Evolutionary conservation across 2,888 invertebrate species (phyloP).

Genomic region (Bombylius major): DNA sequence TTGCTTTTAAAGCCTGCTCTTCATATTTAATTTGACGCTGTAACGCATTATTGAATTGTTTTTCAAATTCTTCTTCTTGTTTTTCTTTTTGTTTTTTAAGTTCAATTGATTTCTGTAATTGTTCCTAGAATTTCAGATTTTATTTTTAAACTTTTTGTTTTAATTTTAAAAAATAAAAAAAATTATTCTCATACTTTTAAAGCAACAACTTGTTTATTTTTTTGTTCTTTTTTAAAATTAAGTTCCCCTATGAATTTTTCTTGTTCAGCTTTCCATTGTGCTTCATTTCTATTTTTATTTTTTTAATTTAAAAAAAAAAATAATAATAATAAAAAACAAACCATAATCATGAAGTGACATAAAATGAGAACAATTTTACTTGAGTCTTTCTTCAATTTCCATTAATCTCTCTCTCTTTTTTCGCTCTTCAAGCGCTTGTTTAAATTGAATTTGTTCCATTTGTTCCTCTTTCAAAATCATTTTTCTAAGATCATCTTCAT

Average conservation of each 20-base stretch:
- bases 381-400: slow-evolving; percentile 2
- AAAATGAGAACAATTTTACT: not conserved
- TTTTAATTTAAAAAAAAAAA: too few relatives aligned
- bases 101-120: slow-evolving; percentile 2
- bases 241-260: not conserved
- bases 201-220: not conserved
- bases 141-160: not conserved
- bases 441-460: not conserved
- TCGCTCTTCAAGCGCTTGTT: not conserved
- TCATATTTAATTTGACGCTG: slow-evolving; percentile 4
- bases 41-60: slow-evolving; percentile 4
- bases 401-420: not conserved
- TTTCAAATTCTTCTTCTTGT: slow-evolving; percentile 5
- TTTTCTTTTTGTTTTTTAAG: slow-evolving; percentile 1
- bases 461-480: not conserved
- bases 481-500: slow-evolving; percentile 1
- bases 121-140: not conserved
- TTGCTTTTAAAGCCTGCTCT: not conserved
- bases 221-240: slow-evolving; percentile 1
- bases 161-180: not conserved
- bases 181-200: not conserved
- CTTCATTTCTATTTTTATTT: slow-evolving; percentile 2
- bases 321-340: too few relatives aligned
- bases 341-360: too few relatives aligned
- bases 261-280: not conserved